A percentile compares a stretch with the other conserved stretches of the same genome.
Evolutionary conservation across 2,113 vertebrate genomes (phyloP).

Genomic region (Passer montanus): DNA sequence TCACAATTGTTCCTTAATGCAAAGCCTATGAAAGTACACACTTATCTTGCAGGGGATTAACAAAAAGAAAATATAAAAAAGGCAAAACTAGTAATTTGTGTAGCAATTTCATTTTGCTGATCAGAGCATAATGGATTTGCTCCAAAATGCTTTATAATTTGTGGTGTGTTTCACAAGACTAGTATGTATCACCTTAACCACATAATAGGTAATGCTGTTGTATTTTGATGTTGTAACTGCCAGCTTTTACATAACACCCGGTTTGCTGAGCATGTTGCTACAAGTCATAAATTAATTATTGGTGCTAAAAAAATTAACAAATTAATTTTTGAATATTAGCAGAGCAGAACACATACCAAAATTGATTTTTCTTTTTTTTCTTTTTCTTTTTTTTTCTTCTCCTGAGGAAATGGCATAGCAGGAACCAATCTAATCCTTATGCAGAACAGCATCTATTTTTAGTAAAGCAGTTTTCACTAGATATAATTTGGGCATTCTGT

Average conservation of each 20-base stretch:
- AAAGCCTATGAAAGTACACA: background rate
- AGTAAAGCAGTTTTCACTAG: conserved; percentile 33
- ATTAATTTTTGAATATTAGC: background rate
- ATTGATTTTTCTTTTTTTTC: background rate
- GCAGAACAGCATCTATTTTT: conserved; percentile 59
- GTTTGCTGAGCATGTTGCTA: background rate
- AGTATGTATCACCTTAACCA: background rate
- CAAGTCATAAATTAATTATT: background rate
- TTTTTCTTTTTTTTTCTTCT: background rate
- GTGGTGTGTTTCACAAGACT: background rate
- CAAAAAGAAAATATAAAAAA: conserved; percentile 9
- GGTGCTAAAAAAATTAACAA: background rate
- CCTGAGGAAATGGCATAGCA: background rate
- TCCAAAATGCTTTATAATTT: background rate
- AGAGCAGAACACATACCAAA: background rate
- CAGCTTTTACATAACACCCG: background rate
- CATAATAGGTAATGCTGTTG: background rate
- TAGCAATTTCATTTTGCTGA: background rate
- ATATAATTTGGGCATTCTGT: conserved; percentile 39
- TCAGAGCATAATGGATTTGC: background rate
- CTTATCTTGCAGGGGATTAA: conserved; percentile 27
- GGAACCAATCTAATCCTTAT: conserved; percentile 34
- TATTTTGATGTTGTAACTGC: background rate
- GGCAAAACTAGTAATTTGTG: conserved; percentile 4
- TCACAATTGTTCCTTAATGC: background rate